Evolutionary conservation across 2,888 invertebrate species (phyloP).

Genomic region (Dysmachus trigonus): DNA sequence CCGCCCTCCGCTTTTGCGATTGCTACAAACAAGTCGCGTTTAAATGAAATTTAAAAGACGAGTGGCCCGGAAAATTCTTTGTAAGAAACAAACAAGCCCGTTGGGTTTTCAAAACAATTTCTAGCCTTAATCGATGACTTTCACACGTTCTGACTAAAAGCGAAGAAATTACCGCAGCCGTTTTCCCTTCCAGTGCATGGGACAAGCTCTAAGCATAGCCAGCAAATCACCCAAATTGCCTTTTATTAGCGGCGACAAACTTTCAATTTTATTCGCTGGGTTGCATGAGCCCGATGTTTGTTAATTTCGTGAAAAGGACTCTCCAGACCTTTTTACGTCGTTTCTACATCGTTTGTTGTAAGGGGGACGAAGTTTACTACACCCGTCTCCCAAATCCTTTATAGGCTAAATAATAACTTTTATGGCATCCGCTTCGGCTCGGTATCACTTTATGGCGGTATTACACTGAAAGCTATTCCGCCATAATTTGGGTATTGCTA

Average conservation of each 20-base stretch:
- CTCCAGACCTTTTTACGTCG: not conserved
- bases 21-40: not conserved
- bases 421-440: not conserved
- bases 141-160: not conserved
- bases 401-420: constrained; percentile 18
- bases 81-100: not conserved
- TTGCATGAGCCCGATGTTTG: not conserved
- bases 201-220: not conserved
- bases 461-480: not conserved
- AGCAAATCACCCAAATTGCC: constrained; percentile 6
- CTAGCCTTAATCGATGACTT: constrained; percentile 2
- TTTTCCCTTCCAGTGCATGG: not conserved
- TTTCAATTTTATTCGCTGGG: constrained; percentile 10
- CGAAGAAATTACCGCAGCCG: not conserved
- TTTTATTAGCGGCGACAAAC: constrained; percentile 24
- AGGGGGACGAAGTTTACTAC: not conserved
- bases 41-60: constrained; percentile 9
- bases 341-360: not conserved
- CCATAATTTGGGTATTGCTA: not conserved
- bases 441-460: not conserved
- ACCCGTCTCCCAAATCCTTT: not conserved
- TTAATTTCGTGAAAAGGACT: constrained; percentile 1
- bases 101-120: not conserved
- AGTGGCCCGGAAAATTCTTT: not conserved
- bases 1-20: not conserved